phyloP scores from a whole-genome alignment of 1,140 invertebrate genomes.

The Zaprionus capensis region DNA sequence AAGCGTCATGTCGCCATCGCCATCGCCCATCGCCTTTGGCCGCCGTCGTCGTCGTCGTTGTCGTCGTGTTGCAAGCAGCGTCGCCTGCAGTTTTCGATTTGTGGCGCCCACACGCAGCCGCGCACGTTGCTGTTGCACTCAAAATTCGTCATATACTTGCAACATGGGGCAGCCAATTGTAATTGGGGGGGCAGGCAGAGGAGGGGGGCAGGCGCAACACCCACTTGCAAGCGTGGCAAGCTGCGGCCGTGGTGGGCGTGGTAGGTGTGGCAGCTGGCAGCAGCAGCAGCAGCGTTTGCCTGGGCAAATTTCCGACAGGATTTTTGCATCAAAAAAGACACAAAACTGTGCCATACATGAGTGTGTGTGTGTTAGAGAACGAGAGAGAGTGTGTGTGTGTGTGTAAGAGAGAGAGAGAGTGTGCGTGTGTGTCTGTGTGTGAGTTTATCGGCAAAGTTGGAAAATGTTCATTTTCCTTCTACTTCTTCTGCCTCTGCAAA shows the following conservation, averaged over 20 bases:
- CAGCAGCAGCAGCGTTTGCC: constrained; percentile 20
- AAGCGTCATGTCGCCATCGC: constrained; percentile 74
- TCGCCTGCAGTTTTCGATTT: constrained; percentile 27
- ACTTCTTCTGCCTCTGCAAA: constrained; percentile 12
- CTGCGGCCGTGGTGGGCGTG: constrained; percentile 21
- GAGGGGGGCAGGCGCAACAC: constrained; percentile 22
- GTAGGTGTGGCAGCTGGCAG: constrained; percentile 66
- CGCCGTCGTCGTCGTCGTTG: constrained; percentile 41
- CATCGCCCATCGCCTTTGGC: constrained; percentile 51
- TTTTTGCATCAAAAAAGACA: constrained; percentile 36
- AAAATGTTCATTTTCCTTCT: constrained; percentile 3
- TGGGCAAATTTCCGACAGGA: constrained; percentile 58
- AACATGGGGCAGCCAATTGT: constrained; percentile 27
- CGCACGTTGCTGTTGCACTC: constrained; percentile 34
- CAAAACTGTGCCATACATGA: constrained; percentile 39
- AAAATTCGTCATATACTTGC: constrained; percentile 74
- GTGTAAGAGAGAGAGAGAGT: neutral
- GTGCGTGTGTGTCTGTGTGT: too few species aligned
- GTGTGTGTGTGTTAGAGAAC: neutral
- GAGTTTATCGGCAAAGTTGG: constrained; percentile 15
- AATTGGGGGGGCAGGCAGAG: constrained; percentile 15
- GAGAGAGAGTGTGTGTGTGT: too few species aligned
- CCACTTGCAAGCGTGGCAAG: constrained; percentile 42
- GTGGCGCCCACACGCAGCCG: constrained; percentile 53
- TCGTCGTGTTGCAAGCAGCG: constrained; percentile 31